A percentile compares a stretch with the other conserved stretches of the same genome.
These are phyloP conservation scores for Callospermophilus lateralis DNA, from an alignment of 2,113 vertebrate species.

Conservation along the genomic window DNA sequence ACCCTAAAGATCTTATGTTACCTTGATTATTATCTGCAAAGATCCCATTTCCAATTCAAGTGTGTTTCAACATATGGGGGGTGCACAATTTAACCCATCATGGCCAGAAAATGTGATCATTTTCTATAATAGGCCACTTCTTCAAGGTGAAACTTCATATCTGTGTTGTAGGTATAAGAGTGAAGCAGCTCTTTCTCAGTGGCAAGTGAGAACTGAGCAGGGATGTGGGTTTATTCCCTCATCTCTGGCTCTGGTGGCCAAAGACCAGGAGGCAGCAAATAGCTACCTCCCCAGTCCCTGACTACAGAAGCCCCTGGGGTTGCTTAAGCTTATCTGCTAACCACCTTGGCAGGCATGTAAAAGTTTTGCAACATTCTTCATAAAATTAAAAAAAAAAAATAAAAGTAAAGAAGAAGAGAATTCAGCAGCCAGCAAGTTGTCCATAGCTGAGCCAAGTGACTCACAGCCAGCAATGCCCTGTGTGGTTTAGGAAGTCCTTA, in stretches of 20 bases:
- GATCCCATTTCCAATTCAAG: background rate
- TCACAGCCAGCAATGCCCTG: background rate
- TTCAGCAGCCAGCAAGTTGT: background rate
- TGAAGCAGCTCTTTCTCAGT: background rate
- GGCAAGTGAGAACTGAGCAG: background rate
- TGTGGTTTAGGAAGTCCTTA: background rate
- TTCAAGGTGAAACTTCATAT: background rate
- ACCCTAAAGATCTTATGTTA: background rate
- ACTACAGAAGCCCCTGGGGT: background rate
- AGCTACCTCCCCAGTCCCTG: background rate
- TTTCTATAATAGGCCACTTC: background rate
- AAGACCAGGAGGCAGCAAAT: background rate
- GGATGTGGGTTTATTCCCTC: background rate
- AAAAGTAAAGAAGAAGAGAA: background rate
- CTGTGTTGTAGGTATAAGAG: background rate
- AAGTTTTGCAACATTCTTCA: background rate
- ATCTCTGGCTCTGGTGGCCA: background rate
- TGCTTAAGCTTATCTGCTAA: conserved; percentile 43
- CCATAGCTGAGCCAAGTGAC: background rate
- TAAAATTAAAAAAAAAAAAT: background rate
- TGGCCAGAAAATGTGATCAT: background rate
- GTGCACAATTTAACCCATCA: background rate
- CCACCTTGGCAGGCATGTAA: background rate
- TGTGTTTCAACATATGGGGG: background rate
- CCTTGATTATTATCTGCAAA: conserved; percentile 8